Percentiles rank a stretch among this genome's conserved stretches.
phyloP scores from a whole-genome alignment of 2,888 invertebrate genomes.

The Parelbella ahira region DNA sequence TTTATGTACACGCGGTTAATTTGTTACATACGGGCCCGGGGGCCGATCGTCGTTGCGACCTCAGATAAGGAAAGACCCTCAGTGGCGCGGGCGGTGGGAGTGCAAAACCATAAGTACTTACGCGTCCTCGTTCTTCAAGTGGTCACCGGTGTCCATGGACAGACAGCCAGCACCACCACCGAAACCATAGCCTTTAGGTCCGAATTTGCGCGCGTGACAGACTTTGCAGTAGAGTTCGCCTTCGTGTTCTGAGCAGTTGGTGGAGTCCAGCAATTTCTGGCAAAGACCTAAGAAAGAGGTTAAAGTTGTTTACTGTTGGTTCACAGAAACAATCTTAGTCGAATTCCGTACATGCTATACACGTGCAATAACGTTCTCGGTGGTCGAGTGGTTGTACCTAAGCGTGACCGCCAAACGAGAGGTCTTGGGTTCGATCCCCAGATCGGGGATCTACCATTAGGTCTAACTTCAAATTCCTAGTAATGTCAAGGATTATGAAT shows the following conservation, averaged over 20 bases:
- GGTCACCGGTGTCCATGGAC: slow-evolving; percentile 97
- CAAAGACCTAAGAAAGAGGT: slow-evolving; percentile 87
- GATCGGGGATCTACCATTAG: no score
- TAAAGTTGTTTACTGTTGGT: no score
- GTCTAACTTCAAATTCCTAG: no score
- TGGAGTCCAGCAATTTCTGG: slow-evolving; percentile 98
- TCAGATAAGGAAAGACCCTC: slow-evolving; percentile 81
- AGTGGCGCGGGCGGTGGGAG: slow-evolving; percentile 78
- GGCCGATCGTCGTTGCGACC: slow-evolving; percentile 70
- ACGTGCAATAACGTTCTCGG: no score
- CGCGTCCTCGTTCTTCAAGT: slow-evolving; percentile 87
- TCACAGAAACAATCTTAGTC: no score
- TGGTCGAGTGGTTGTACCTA: no score
- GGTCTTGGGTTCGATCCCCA: no score
- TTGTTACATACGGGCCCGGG: slow-evolving; percentile 76
- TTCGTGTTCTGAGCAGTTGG: slow-evolving; percentile 98
- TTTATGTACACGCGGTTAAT: slow-evolving; percentile 80
- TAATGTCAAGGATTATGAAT: no score
- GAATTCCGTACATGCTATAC: no score
- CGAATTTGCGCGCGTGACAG: slow-evolving; percentile 98
- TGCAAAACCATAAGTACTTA: slow-evolving; percentile 81
- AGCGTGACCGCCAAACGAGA: no score
- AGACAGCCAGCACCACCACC: slow-evolving; percentile 98
- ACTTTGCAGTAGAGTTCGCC: slow-evolving; percentile 97
- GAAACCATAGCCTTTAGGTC: slow-evolving; percentile 98